phyloP scores from a whole-genome alignment of 1,140 invertebrate genomes.

The Delia radicum region DNA sequence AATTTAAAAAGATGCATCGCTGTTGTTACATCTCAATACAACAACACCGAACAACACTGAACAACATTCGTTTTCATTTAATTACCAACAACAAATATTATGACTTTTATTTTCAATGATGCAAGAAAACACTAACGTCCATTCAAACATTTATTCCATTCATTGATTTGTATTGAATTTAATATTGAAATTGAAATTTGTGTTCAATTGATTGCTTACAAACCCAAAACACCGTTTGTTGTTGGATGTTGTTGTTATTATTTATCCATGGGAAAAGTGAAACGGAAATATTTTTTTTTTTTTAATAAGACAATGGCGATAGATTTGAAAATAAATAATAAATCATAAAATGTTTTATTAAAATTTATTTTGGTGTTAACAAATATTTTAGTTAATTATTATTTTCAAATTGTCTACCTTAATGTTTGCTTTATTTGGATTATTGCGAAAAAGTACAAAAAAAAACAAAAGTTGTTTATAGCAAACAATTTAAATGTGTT shows the following conservation, averaged over 20 bases:
- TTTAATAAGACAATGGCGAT: background rate
- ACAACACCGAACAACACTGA: background rate
- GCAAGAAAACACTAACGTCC: too few relatives aligned
- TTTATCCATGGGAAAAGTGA: background rate
- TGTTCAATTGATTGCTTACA: background rate
- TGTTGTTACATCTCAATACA: background rate
- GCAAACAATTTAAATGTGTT: background rate
- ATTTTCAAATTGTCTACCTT: background rate
- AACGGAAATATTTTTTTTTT: background rate
- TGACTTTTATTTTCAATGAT: background rate
- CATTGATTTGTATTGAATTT: background rate
- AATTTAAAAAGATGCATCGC: background rate
- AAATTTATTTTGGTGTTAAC: too few relatives aligned
- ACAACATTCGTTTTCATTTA: background rate
- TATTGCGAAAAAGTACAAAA: background rate
- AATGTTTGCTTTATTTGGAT: background rate
- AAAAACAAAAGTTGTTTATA: background rate
- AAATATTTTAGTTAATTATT: background rate
- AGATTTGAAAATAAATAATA: background rate
- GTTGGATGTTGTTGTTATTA: background rate
- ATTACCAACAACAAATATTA: background rate
- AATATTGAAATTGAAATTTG: too few relatives aligned
- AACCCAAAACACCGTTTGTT: background rate
- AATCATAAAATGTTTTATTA: too few relatives aligned
- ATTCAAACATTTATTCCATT: background rate